A percentile compares a stretch with the other conserved stretches of the same genome.
Evolutionary conservation across 2,797 vertebrate genomes (phyloP).

Genomic region (Scleropages formosus): DNA sequence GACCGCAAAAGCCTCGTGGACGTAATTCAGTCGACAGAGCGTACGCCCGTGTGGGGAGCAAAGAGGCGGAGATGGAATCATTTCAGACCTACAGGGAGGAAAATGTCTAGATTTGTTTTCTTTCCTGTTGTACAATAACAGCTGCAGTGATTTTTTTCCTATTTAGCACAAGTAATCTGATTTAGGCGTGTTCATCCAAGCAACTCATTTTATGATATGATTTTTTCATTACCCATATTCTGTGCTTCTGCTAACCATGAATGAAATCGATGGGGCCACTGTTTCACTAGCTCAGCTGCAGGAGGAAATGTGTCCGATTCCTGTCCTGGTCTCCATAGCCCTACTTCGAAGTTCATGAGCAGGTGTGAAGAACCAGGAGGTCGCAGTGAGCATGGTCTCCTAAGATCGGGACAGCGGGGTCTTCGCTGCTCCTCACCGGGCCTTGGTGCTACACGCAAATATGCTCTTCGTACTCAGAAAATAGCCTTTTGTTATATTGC

Average conservation of each 20-base stretch:
- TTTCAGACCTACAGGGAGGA: constrained; percentile 10
- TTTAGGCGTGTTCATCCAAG: not conserved
- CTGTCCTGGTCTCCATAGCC: no score
- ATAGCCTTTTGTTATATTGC: no score
- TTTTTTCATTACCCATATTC: no score
- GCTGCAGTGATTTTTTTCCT: not conserved
- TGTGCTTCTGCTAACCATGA: not conserved
- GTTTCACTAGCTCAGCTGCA: not conserved
- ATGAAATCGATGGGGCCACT: not conserved
- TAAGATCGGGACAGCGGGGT: no score
- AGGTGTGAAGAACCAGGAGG: no score
- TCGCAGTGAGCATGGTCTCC: no score
- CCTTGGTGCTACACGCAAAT: no score
- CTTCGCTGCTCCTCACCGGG: no score
- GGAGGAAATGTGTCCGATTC: not conserved
- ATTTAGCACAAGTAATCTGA: not conserved
- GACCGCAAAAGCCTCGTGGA: constrained; percentile 52
- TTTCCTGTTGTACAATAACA: not conserved
- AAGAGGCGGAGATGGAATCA: not conserved
- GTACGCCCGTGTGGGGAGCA: constrained; percentile 9
- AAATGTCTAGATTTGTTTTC: not conserved
- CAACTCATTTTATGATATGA: constrained; percentile 5
- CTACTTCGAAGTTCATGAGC: no score
- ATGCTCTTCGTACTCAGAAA: no score
- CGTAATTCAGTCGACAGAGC: constrained; percentile 43